A percentile compares a stretch with the other conserved stretches of the same genome.
These are phyloP conservation scores for Taurulus bubalis DNA, from an alignment of 2,113 vertebrate species.

Conservation along the genomic window DNA sequence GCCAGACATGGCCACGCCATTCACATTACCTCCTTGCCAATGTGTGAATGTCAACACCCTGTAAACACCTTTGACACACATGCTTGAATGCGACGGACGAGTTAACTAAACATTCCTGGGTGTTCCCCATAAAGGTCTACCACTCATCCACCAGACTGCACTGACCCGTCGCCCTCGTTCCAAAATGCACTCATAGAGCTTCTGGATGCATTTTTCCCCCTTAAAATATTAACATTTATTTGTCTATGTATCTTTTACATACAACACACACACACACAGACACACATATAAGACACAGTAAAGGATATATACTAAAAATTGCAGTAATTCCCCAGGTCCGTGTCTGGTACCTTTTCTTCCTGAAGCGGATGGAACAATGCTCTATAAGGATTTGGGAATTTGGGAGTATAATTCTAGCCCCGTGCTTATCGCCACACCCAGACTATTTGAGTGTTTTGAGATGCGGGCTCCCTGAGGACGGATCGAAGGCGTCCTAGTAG, in stretches of 20 bases:
- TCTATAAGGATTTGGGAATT: constrained; percentile 75
- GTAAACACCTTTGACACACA: constrained; percentile 84
- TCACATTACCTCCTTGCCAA: constrained; percentile 64
- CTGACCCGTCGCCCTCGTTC: constrained; percentile 65
- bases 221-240: not conserved
- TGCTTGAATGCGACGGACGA: constrained; percentile 77
- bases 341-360: not conserved
- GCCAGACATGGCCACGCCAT: constrained; percentile 38
- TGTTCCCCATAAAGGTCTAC: constrained; percentile 76
- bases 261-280: not conserved
- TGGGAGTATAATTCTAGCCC: constrained; percentile 77
- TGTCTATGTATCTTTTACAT: not conserved
- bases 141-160: constrained; percentile 65
- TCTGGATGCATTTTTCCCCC: not conserved
- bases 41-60: constrained; percentile 81
- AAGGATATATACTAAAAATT: not conserved
- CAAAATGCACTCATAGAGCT: constrained; percentile 37
- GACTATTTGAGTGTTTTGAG: constrained; percentile 82
- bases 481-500: constrained; percentile 78
- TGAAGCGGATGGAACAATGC: constrained; percentile 47
- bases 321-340: not conserved
- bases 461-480: constrained; percentile 78
- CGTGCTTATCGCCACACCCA: constrained; percentile 79
- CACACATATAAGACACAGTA: not conserved
- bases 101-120: constrained; percentile 84